A percentile compares a stretch with the other conserved stretches of the same genome.
phyloP scores from a whole-genome alignment of 2,888 invertebrate species.

The Argynnis bischoffii region DNA sequence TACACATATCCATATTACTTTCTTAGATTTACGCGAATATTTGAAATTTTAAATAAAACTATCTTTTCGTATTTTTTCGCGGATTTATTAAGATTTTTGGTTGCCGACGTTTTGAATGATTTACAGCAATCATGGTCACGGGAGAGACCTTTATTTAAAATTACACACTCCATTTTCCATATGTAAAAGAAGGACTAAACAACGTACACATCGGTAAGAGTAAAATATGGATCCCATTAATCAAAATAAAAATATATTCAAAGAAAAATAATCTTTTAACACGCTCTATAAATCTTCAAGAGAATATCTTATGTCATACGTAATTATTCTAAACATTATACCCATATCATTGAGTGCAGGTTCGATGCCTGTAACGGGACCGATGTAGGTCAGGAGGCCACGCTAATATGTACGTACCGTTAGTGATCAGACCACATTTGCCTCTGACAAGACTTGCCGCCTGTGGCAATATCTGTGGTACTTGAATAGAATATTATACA shows the following conservation, averaged over 20 bases:
- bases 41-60: too few species aligned
- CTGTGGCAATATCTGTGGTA: conserved; percentile 2
- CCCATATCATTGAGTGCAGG: conserved; percentile 48
- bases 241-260: conserved; percentile 10
- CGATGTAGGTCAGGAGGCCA: conserved; percentile 76
- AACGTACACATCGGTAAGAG: not conserved
- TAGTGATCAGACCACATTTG: conserved; percentile 60
- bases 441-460: conserved; percentile 18
- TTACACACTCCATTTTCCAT: too few species aligned
- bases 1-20: too few species aligned
- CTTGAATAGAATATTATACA: conserved; percentile 5
- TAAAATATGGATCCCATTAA: conserved; percentile 10
- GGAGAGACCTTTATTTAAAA: too few species aligned
- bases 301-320: conserved; percentile 19
- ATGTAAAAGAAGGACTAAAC: not conserved
- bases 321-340: conserved; percentile 33
- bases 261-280: conserved; percentile 11
- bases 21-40: too few species aligned
- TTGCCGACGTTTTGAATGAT: too few species aligned
- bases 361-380: conserved; percentile 73
- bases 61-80: too few species aligned
- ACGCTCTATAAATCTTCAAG: conserved; percentile 15
- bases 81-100: too few species aligned
- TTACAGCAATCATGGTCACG: too few species aligned
- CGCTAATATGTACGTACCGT: conserved; percentile 76